Evolutionary conservation across 2,113 vertebrate species (phyloP).

Genomic region (Corythornis vintsioides): DNA sequence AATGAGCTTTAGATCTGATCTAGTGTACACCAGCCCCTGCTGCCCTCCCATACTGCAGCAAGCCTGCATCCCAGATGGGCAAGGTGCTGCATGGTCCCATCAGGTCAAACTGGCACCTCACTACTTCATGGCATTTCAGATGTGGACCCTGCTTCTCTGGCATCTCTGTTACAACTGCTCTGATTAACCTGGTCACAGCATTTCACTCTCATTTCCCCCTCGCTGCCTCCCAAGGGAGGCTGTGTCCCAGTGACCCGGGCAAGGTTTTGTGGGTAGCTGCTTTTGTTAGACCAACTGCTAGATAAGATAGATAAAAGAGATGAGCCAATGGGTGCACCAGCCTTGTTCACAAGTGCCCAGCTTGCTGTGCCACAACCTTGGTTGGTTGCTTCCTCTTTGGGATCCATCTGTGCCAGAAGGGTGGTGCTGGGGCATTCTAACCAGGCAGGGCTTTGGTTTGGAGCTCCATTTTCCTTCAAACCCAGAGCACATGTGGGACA

Average conservation of each 20-base stretch:
- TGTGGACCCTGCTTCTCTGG: rapidly evolving
- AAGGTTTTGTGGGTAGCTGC: background rate
- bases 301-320: background rate
- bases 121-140: background rate
- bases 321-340: background rate
- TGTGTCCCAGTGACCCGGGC: background rate
- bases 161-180: background rate
- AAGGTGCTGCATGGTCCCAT: background rate
- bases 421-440: background rate
- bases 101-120: background rate
- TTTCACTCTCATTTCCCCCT: background rate
- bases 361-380: rapidly evolving
- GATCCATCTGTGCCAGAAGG: background rate
- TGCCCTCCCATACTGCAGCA: background rate
- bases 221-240: background rate
- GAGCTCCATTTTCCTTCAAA: background rate
- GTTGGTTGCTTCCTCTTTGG: background rate
- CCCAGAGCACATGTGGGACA: rapidly evolving
- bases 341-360: background rate
- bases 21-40: background rate
- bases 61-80: background rate
- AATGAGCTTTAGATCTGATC: background rate
- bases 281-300: background rate
- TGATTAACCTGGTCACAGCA: background rate
- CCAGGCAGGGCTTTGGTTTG: background rate